Evolutionary conservation across 1,140 invertebrate genomes (phyloP), one percentile per base, ranked within the genome.

Genomic region (Drosophila lacteicornis): DNA sequence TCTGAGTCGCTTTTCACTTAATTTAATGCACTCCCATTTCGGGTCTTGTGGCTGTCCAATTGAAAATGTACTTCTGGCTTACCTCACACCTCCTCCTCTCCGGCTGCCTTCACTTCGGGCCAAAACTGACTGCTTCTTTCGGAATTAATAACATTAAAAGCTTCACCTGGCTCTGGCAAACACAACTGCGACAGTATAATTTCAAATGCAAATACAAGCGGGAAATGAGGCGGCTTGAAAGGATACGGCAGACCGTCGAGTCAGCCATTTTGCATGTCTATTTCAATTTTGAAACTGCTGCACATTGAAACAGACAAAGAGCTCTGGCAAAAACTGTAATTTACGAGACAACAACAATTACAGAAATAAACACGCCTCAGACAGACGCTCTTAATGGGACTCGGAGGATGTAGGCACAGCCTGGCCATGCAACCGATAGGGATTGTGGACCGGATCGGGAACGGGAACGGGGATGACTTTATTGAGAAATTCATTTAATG

Each of bases 401-500:
- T 50, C 53, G 69, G 45, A 82, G 75, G 68, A 82, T 75, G 71
- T 75, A 47, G 49, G 50, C 22, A n/a, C n/a, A 43, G 43, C 43
- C 4, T 30, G 15, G 22, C 56, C 22, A 9, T 40, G 22, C 15
- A 55, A 27, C n/a, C 43, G 42, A 25, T 17, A 47, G 49, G n/a
- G 6, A 17, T 8, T 22, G 36, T 17, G n/a, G 33, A 45, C 11
- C 9, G 25, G 4, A 4, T 13, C 30, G 58, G 59, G 7, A 4
- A n/a, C 30, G 58, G 59, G 38, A 25, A 27, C 53, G 71, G 50
- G 47, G 43, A 69, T 79, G 80, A 75, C 80, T 82, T 79, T 63
- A 82, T 82, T 69, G 75, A 43, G 56, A 82, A 78, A 82, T 79
- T 69, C 57, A 80, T 82, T 82, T 59, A 74, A 70, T 82, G 75